Base-by-base conservation (phyloP, 1,140 invertebrate species). In the Harlomillsia oculata region DNA sequence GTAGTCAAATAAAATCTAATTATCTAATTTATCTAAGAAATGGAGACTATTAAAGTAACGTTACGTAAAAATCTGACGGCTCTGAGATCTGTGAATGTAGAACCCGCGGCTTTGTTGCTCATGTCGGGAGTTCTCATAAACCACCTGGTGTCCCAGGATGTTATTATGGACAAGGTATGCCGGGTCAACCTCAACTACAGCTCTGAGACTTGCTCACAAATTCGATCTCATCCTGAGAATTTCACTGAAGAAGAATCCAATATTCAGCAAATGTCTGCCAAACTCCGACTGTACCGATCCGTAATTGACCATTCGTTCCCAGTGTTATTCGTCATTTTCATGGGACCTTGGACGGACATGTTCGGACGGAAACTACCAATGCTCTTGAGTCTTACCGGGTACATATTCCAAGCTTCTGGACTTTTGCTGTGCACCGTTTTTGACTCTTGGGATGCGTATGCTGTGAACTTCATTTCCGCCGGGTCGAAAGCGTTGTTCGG, bases 141-240 rank as follows among this genome's bases (percentile, higher is more conserved):
- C 37, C 46, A 46, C 30, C 26, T 44, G 1, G 36, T 55, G 16
- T 45, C 25, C 9, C 40, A 55, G 21, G 41, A 88, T 70, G 73
- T 89, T n/a, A 87, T 86, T 67, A 74, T 89, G 65, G 85, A 88
- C 68, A 88, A 88, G 70, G 85, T 85, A 0, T 89, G 86, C 66
- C 72, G 84, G 48, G 85, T 89, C 0, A 88, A 89, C 70, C 76
- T 89, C 49, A 76, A 71, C 13, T 84, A 84, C 60, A 73, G 79
- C 0, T 76, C 79, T 37, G 77, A 80, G 52, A 74, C 87, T 1
- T 89, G 86, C 67, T 49, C 20, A 30, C 14, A 14, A 9, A 46
- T 25, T 26, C 14, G 26, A 14, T 21, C 9, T 3, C 21, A 32
- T 30, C 21, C 45, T 32, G 4, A 28, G 29, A 48, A 48, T 32